Percentiles rank a stretch among this genome's conserved stretches.
Conservation (phyloP, 2,113 vertebrate genomes). For the Pelusios castaneus region DNA sequence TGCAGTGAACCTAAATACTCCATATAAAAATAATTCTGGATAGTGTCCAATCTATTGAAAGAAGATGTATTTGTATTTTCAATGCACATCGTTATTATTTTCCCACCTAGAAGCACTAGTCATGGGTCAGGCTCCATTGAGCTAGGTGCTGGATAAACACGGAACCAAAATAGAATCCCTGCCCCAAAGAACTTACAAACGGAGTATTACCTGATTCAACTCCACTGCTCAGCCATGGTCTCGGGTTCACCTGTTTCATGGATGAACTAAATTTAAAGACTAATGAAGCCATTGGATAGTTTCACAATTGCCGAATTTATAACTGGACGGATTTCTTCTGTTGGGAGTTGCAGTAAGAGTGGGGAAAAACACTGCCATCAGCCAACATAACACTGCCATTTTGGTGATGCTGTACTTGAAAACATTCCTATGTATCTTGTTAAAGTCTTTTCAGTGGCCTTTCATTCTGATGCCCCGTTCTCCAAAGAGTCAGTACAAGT, state of each 20-base stretch:
- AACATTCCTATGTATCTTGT: neutral
- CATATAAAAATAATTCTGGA: neutral
- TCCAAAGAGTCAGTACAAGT: neutral
- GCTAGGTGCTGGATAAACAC: neutral
- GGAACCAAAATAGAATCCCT: neutral
- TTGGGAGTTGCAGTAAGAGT: neutral
- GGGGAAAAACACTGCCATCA: neutral
- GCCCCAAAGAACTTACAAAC: neutral
- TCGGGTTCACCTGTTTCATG: neutral
- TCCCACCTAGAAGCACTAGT: neutral
- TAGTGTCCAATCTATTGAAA: neutral
- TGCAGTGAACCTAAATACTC: neutral
- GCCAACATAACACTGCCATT: neutral
- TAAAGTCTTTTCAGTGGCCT: neutral
- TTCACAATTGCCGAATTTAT: accelerated
- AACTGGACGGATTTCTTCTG: neutral
- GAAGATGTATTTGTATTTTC: neutral
- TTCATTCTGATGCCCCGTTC: neutral
- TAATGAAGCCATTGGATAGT: neutral
- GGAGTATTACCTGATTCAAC: neutral
- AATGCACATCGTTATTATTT: neutral
- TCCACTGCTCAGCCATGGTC: neutral
- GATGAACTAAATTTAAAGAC: neutral
- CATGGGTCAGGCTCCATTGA: neutral
- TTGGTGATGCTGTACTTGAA: neutral